Percentiles rank a stretch among this genome's conserved stretches.
Evolutionary conservation across 2,888 invertebrate genomes (phyloP).

Genomic region (Salticus scenicus): DNA sequence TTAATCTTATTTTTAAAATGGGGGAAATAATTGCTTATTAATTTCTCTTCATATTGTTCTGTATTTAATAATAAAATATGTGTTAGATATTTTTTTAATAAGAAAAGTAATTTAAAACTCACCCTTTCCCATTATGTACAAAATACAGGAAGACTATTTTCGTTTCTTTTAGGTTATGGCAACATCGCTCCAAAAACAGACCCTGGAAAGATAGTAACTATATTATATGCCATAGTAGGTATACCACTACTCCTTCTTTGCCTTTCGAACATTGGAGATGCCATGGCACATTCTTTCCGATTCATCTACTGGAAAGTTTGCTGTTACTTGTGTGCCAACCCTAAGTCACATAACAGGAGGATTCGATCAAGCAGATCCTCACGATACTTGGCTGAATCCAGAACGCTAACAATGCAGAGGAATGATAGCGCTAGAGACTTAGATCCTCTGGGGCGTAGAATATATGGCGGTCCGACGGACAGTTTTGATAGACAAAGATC

Average conservation of each 20-base stretch:
- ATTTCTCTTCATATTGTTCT: too few relatives aligned
- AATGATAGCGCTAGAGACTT: not conserved
- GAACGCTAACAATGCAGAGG: slow-evolving; percentile 34
- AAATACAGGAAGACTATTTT: too few relatives aligned
- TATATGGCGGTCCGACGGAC: slow-evolving; percentile 31
- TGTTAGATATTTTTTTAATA: too few relatives aligned
- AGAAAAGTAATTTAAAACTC: too few relatives aligned
- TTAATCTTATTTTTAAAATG: too few relatives aligned
- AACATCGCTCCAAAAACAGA: slow-evolving; percentile 95
- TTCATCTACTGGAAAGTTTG: slow-evolving; percentile 93
- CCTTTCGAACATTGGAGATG: slow-evolving; percentile 93
- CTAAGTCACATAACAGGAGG: slow-evolving; percentile 75
- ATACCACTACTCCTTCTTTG: slow-evolving; percentile 96
- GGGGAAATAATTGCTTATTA: too few relatives aligned
- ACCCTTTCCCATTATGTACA: too few relatives aligned
- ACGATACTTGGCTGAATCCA: slow-evolving; percentile 46
- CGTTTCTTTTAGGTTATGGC: slow-evolving; percentile 91
- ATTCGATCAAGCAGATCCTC: slow-evolving; percentile 76
- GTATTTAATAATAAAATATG: too few relatives aligned
- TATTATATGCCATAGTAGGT: slow-evolving; percentile 94
- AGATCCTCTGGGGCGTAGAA: not conserved
- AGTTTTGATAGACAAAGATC: slow-evolving; percentile 37
- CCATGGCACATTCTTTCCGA: slow-evolving; percentile 94
- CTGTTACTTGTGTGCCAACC: slow-evolving; percentile 90
- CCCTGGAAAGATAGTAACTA: slow-evolving; percentile 94